Percentiles rank a stretch among this genome's conserved stretches.
These are phyloP conservation scores for Trachelus tabidus DNA, from an alignment of 2,888 invertebrate species.

Conservation along the genomic window DNA sequence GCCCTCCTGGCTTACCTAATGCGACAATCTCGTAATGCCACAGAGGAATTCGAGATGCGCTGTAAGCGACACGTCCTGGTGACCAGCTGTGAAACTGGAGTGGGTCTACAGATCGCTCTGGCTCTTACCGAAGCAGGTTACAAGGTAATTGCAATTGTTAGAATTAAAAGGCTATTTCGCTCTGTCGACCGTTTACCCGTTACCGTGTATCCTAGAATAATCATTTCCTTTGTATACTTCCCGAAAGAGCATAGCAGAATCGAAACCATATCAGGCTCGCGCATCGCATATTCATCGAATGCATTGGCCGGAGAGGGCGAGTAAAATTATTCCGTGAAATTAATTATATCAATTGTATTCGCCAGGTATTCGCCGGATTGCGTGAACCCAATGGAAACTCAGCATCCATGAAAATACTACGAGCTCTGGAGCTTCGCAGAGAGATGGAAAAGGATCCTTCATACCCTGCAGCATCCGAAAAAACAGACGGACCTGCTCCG, in stretches of 20 bases:
- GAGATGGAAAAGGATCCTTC: conserved; percentile 62
- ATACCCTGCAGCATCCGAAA: conserved; percentile 53
- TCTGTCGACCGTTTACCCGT: neutral
- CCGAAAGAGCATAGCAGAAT: neutral
- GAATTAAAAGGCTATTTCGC: neutral
- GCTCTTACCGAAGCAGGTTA: conserved; percentile 58
- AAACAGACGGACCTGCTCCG: conserved; percentile 63
- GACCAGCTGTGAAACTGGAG: conserved; percentile 83
- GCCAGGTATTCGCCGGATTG: conserved; percentile 78
- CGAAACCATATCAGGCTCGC: neutral
- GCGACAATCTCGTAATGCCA: conserved; percentile 75
- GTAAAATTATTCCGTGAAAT: neutral
- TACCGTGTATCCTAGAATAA: neutral
- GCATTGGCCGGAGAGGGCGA: neutral
- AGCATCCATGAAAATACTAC: conserved; percentile 72
- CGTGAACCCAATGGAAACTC: conserved; percentile 69
- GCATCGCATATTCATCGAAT: neutral
- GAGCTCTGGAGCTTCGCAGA: conserved; percentile 72
- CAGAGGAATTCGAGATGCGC: conserved; percentile 67
- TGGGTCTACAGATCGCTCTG: conserved; percentile 77
- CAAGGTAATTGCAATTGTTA: conserved; percentile 43
- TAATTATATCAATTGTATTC: conserved; percentile 7
- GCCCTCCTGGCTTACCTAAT: conserved; percentile 82
- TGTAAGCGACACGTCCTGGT: conserved; percentile 81
- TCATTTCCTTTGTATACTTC: neutral